phyloP scores from a whole-genome alignment of 2,113 vertebrate species.

The Psettodes erumei region DNA sequence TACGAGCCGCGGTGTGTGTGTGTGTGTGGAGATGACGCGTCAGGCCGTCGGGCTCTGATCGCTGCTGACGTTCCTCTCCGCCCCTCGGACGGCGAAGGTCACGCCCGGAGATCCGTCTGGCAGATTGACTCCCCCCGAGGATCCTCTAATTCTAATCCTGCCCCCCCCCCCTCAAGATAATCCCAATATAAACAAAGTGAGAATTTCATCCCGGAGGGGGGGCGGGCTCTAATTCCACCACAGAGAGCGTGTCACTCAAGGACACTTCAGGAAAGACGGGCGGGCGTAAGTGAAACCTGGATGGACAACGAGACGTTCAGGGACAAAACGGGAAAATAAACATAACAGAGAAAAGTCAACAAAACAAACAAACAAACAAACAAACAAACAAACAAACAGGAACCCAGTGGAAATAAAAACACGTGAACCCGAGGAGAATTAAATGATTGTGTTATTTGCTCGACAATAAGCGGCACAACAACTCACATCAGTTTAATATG shows the following conservation, averaged over 20 bases:
- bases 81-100: conserved; percentile 74
- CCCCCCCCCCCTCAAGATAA: conserved; percentile 20
- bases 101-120: conserved; percentile 54
- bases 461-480: too few relatives aligned
- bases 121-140: conserved; percentile 49
- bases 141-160: conserved; percentile 13
- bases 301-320: too few relatives aligned
- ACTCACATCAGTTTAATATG: too few relatives aligned
- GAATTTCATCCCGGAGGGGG: conserved; percentile 15
- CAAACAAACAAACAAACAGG: background rate
- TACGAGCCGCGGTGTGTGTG: too few relatives aligned
- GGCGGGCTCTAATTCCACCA: conserved; percentile 30
- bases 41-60: conserved; percentile 61
- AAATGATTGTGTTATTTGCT: too few relatives aligned
- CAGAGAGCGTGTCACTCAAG: background rate
- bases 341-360: background rate
- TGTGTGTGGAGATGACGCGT: too few relatives aligned
- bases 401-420: too few relatives aligned
- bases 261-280: background rate
- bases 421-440: too few relatives aligned
- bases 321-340: too few relatives aligned
- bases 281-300: background rate
- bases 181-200: conserved; percentile 45
- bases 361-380: background rate
- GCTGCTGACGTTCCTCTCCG: conserved; percentile 83